phyloP scores from a whole-genome alignment of 2,797 vertebrate species.

The Phoebastria nigripes region DNA sequence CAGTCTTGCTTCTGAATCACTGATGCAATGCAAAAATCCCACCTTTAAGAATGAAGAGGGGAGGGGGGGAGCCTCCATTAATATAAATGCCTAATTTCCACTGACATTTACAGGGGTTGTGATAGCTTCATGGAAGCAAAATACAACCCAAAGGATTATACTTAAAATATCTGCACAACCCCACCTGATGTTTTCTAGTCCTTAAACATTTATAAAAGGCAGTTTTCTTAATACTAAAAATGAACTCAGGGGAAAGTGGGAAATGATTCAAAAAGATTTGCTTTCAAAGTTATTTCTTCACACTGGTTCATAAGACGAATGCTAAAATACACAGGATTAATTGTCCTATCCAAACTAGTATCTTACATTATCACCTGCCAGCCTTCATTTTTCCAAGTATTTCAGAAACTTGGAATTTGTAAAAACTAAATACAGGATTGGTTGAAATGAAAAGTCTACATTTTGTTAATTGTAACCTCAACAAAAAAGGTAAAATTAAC shows the following conservation, averaged over 20 bases:
- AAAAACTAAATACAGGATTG: background rate
- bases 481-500: background rate
- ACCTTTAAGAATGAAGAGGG: background rate
- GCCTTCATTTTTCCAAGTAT: background rate
- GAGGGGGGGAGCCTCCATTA: background rate
- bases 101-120: constrained; percentile 50
- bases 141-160: constrained; percentile 18
- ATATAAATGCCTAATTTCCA: constrained; percentile 45
- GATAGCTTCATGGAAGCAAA: constrained; percentile 41
- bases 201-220: constrained; percentile 33
- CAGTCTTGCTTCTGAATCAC: background rate
- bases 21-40: constrained; percentile 20
- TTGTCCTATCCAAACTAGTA: background rate
- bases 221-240: constrained; percentile 50
- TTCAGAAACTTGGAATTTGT: background rate
- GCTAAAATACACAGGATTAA: constrained; percentile 1
- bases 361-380: background rate
- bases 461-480: background rate
- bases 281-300: constrained; percentile 31
- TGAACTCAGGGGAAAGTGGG: constrained; percentile 17
- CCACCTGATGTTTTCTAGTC: background rate
- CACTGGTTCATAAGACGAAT: background rate
- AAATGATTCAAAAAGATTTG: constrained; percentile 1
- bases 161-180: constrained; percentile 7
- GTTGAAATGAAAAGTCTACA: background rate